phyloP scores from a whole-genome alignment of 2,113 vertebrate genomes.

The Gavia stellata region DNA sequence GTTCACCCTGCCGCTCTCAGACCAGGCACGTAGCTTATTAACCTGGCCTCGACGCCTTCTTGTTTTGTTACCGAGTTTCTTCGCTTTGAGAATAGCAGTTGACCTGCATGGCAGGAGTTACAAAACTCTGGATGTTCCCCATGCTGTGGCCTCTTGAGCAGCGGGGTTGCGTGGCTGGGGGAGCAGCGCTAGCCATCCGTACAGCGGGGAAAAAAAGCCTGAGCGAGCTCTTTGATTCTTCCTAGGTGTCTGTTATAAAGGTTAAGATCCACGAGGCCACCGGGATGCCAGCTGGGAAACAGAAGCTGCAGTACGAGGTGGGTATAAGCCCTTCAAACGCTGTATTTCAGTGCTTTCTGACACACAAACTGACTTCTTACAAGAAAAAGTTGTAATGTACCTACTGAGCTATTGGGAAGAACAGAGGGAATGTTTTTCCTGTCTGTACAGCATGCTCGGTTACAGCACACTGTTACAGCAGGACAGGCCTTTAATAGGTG shows the following conservation, averaged over 20 bases:
- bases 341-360: not conserved
- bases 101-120: not conserved
- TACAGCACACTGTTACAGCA: not conserved
- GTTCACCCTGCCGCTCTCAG: conserved; percentile 93
- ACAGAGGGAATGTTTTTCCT: not conserved
- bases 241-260: conserved; percentile 97
- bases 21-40: conserved; percentile 80
- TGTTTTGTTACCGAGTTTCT: rapidly evolving
- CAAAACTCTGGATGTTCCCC: not conserved
- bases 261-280: conserved; percentile 99
- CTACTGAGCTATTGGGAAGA: not conserved
- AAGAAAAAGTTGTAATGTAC: not conserved
- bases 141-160: not conserved
- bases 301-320: conserved; percentile 98
- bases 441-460: not conserved
- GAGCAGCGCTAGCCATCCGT: not conserved
- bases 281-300: conserved; percentile 96
- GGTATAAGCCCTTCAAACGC: not conserved
- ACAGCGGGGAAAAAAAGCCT: not conserved
- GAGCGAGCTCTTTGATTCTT: not conserved
- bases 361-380: not conserved
- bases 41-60: not conserved
- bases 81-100: not conserved
- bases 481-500: not conserved
- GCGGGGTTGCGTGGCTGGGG: not conserved